Percentiles rank a stretch among this genome's conserved stretches.
These are phyloP conservation scores for Rattus rattus DNA, from an alignment of 2,113 vertebrate genomes.

Conservation along the genomic window DNA sequence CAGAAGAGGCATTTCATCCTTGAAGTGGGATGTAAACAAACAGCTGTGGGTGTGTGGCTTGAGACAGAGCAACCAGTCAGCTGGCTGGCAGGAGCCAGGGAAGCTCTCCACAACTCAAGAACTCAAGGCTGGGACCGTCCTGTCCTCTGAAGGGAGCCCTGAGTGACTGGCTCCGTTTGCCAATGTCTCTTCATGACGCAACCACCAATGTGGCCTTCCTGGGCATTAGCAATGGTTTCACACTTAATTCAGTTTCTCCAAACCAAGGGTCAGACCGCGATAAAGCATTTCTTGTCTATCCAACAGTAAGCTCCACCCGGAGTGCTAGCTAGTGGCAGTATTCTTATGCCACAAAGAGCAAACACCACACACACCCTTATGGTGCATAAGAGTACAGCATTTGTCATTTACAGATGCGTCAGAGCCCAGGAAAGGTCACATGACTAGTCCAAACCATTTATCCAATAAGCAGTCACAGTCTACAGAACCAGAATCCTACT, in stretches of 20 bases:
- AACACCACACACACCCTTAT: accelerated
- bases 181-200: background rate
- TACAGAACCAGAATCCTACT: background rate
- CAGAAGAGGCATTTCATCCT: background rate
- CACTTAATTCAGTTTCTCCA: background rate
- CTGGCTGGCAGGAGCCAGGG: background rate
- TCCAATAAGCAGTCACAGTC: background rate
- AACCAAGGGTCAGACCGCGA: background rate
- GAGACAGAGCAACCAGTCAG: background rate
- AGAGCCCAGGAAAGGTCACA: background rate
- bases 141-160: accelerated
- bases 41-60: background rate
- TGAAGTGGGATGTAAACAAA: background rate
- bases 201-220: accelerated
- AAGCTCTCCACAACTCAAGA: background rate
- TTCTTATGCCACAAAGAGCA: too few relatives aligned
- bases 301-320: too few relatives aligned
- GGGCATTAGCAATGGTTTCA: background rate
- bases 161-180: accelerated
- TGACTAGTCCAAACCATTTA: background rate
- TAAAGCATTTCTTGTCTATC: background rate
- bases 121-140: accelerated
- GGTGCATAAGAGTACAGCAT: accelerated
- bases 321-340: accelerated
- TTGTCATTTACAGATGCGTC: background rate